Evolutionary conservation across 2,113 vertebrate genomes (phyloP).

Genomic region (Phyllostomus discolor): DNA sequence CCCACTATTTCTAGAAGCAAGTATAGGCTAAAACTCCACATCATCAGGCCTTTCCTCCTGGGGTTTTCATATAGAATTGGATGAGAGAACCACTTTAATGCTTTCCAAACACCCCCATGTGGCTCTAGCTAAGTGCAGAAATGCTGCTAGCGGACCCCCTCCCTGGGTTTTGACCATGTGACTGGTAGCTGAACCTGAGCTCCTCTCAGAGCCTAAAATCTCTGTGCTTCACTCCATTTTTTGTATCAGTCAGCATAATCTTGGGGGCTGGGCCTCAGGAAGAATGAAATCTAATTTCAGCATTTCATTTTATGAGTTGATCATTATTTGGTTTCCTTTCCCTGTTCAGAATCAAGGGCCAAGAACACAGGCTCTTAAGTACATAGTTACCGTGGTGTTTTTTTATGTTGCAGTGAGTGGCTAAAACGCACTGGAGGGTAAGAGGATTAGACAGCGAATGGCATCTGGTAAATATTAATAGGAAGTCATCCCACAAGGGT

Average conservation of each 20-base stretch:
- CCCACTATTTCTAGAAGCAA: not conserved
- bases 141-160: not conserved
- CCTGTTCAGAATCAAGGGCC: constrained; percentile 17
- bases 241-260: not conserved
- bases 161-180: not conserved
- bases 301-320: constrained; percentile 60
- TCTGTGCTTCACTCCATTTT: not conserved
- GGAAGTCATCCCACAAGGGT: not conserved
- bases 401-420: not conserved
- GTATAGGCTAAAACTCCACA: not conserved
- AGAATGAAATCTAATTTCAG: constrained; percentile 51
- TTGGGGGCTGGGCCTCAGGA: not conserved
- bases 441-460: constrained; percentile 48
- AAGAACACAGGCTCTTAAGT: constrained; percentile 37
- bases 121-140: not conserved
- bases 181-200: not conserved
- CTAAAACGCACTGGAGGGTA: not conserved
- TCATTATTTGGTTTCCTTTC: constrained; percentile 64
- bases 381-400: constrained; percentile 3
- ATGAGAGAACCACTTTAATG: not conserved
- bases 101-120: not conserved
- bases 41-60: not conserved
- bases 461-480: constrained; percentile 54
- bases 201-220: not conserved
- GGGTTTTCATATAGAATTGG: not conserved